These are phyloP conservation scores for Deladenus siricidicola DNA, from an alignment of 2,888 invertebrate genomes.

Conservation along the genomic window DNA sequence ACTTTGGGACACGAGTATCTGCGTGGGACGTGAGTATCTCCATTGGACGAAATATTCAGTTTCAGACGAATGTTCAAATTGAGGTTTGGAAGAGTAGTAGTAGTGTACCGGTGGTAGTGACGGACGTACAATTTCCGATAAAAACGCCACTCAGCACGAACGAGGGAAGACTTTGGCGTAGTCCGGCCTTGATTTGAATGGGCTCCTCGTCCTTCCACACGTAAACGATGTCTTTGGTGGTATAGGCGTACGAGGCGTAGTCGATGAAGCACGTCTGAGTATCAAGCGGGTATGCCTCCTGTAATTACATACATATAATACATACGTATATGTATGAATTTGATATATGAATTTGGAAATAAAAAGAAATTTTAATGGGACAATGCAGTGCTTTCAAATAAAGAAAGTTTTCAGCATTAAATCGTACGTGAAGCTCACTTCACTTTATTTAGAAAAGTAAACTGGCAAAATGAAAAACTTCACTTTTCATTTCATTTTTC, in stretches of 20 bases:
- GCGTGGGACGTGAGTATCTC: too few relatives aligned
- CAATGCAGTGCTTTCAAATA: neutral
- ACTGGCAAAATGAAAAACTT: too few relatives aligned
- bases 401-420: neutral
- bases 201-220: slow-evolving; percentile 87
- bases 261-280: slow-evolving; percentile 77
- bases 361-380: slow-evolving; percentile 2
- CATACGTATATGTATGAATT: neutral
- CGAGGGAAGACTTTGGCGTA: slow-evolving; percentile 67
- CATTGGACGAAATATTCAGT: too few relatives aligned
- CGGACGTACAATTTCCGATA: slow-evolving; percentile 71
- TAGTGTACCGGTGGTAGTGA: slow-evolving; percentile 33
- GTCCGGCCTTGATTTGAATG: slow-evolving; percentile 71
- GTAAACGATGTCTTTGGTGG: slow-evolving; percentile 86
- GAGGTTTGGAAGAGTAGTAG: too few relatives aligned
- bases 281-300: slow-evolving; percentile 72
- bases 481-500: too few relatives aligned
- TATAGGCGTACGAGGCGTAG: slow-evolving; percentile 97
- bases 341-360: neutral
- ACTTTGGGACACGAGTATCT: too few relatives aligned
- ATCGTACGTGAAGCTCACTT: too few relatives aligned
- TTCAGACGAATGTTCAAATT: too few relatives aligned
- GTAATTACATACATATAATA: neutral
- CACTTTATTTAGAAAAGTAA: too few relatives aligned
- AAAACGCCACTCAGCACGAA: slow-evolving; percentile 86